Evolutionary conservation across 2,797 vertebrate genomes (phyloP).

Genomic region (Mallotus villosus): DNA sequence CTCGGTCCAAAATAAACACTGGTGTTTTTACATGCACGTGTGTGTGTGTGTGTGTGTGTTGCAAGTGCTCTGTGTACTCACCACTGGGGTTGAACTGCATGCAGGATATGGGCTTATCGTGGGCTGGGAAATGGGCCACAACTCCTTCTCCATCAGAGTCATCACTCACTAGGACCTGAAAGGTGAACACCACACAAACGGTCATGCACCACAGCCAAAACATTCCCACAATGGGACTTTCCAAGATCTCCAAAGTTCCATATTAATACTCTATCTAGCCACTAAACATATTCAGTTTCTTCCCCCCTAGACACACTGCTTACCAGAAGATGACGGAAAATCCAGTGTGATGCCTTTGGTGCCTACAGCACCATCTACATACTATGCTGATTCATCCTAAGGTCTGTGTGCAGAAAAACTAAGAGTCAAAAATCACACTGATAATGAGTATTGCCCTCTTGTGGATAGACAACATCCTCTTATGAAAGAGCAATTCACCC

Average conservation of each 20-base stretch:
- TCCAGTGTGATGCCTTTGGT: too few relatives aligned
- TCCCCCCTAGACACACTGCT: too few relatives aligned
- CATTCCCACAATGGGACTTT: slow-evolving; percentile 58
- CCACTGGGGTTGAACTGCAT: slow-evolving; percentile 98
- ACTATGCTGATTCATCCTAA: not conserved
- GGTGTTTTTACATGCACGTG: slow-evolving; percentile 25
- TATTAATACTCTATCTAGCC: not conserved
- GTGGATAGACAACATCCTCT: slow-evolving; percentile 42
- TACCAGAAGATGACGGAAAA: too few relatives aligned
- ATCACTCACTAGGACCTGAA: slow-evolving; percentile 92
- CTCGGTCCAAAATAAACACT: slow-evolving; percentile 28
- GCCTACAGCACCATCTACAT: too few relatives aligned
- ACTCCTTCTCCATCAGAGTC: slow-evolving; percentile 94
- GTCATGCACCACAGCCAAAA: slow-evolving; percentile 45
- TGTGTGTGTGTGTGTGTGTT: slow-evolving; percentile 32
- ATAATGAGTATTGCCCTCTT: slow-evolving; percentile 55
- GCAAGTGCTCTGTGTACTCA: slow-evolving; percentile 70
- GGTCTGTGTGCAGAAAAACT: not conserved
- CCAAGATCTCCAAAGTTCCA: slow-evolving; percentile 25
- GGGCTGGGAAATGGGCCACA: slow-evolving; percentile 97
- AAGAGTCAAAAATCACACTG: slow-evolving; percentile 4
- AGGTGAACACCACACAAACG: not conserved
- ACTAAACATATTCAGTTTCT: too few relatives aligned
- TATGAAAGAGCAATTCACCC: too few relatives aligned
- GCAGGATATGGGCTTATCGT: slow-evolving; percentile 98